These are phyloP conservation scores for Ptychochromis oligacanthus DNA, from an alignment of 2,113 vertebrate species.

Conservation along the genomic window DNA sequence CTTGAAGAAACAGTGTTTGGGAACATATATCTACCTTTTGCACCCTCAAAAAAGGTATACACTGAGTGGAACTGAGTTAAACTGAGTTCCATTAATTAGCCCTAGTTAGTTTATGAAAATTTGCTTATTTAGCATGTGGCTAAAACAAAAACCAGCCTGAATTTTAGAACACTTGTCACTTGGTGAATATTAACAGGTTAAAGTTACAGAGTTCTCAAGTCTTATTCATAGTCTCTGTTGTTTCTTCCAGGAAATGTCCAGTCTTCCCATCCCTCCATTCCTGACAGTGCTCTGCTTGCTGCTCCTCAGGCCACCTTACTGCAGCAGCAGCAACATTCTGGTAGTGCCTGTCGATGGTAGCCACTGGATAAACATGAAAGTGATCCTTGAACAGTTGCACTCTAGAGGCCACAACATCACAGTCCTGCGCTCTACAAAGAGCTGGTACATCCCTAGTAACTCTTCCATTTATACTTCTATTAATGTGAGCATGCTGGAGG, in stretches of 20 bases:
- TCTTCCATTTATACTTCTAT: conserved; percentile 62
- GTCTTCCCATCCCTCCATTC: background rate
- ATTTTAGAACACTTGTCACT: background rate
- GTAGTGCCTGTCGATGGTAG: conserved; percentile 83
- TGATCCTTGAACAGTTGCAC: conserved; percentile 79
- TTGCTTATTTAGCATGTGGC: no score
- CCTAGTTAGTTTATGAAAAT: no score
- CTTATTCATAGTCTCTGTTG: background rate
- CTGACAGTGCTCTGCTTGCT: conserved; percentile 45
- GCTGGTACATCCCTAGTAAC: conserved; percentile 72
- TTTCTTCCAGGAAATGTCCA: conserved; percentile 45
- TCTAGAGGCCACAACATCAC: conserved; percentile 79
- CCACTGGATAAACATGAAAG: conserved; percentile 85
- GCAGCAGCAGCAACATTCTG: conserved; percentile 76
- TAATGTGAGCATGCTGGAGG: conserved; percentile 27
- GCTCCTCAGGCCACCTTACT: background rate
- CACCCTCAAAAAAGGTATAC: no score
- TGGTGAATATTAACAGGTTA: background rate
- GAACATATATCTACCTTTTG: no score
- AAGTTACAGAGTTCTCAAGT: background rate
- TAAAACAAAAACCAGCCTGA: background rate
- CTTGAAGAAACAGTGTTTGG: no score
- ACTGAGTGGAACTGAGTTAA: no score
- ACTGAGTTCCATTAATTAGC: no score
- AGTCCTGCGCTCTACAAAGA: conserved; percentile 69